These are phyloP conservation scores for Peribatodes rhomboidaria DNA, from an alignment of 2,888 invertebrate genomes.

Conservation along the genomic window DNA sequence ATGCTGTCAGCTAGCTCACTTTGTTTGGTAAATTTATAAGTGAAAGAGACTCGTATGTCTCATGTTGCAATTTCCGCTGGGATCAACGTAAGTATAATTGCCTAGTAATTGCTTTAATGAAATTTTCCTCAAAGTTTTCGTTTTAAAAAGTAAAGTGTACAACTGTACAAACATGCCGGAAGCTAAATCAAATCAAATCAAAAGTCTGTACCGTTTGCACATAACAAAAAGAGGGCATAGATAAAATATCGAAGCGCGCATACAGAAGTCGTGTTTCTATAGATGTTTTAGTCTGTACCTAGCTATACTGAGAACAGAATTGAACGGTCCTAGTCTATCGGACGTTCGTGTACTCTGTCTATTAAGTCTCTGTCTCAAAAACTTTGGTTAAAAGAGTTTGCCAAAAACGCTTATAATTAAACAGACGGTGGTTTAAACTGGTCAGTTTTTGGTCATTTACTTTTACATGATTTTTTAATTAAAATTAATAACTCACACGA, in stretches of 20 bases:
- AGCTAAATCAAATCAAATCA: not conserved
- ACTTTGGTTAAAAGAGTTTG: constrained; percentile 83
- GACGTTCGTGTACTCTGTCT: constrained; percentile 73
- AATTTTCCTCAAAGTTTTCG: too few species aligned
- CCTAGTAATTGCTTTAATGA: too few species aligned
- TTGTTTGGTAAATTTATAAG: too few species aligned
- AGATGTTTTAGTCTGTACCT: not conserved
- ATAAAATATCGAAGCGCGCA: not conserved
- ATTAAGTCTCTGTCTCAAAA: constrained; percentile 76
- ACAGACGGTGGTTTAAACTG: constrained; percentile 34
- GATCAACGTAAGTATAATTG: too few species aligned
- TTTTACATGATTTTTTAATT: not conserved
- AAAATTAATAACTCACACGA: too few species aligned
- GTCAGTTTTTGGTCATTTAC: not conserved
- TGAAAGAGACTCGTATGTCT: too few species aligned
- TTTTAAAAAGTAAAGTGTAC: not conserved
- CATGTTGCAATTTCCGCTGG: too few species aligned
- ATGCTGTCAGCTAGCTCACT: too few species aligned
- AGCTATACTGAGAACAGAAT: constrained; percentile 61
- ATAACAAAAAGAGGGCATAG: too few species aligned
- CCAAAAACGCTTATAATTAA: too few species aligned
- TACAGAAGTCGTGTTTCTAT: not conserved
- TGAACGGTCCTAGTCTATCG: constrained; percentile 78
- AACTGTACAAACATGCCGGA: not conserved
- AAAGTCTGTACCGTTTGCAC: not conserved